Conservation (phyloP, 2,888 invertebrate genomes). For the Dynastes tityus region DNA sequence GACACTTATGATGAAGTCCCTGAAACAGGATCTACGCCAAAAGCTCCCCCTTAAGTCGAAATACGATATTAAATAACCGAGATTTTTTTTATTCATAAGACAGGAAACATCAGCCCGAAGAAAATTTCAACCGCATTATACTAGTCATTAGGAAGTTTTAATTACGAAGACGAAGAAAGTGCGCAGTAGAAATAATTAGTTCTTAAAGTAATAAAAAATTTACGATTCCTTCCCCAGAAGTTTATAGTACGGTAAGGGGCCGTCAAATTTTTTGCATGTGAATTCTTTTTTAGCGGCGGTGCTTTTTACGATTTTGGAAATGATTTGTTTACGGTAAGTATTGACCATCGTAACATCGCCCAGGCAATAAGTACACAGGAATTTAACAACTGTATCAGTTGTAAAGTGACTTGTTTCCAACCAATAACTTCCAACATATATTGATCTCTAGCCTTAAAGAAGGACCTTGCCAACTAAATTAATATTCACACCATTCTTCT, state of each 20-base stretch:
- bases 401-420: too few relatives aligned
- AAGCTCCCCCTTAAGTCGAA: background rate
- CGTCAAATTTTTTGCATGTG: slow-evolving; percentile 12
- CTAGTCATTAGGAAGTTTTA: slow-evolving; percentile 39
- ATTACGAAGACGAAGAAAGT: slow-evolving; percentile 26
- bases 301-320: slow-evolving; percentile 2
- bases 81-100: slow-evolving; percentile 13
- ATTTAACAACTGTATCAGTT: too few relatives aligned
- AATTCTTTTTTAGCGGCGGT: background rate
- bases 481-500: too few relatives aligned
- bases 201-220: slow-evolving; percentile 40
- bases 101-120: background rate
- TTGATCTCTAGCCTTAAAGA: too few relatives aligned
- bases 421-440: too few relatives aligned
- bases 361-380: too few relatives aligned
- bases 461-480: too few relatives aligned
- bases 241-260: background rate
- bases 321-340: background rate
- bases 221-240: slow-evolving; percentile 28
- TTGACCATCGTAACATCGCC: too few relatives aligned
- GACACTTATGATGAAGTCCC: too few relatives aligned
- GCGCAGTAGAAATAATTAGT: slow-evolving; percentile 31
- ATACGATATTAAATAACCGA: background rate
- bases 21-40: background rate
- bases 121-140: slow-evolving; percentile 23